Evolutionary conservation across 2,888 invertebrate species (phyloP), one percentile per base, ranked within the genome.

Genomic region (Oscheius sp.): DNA sequence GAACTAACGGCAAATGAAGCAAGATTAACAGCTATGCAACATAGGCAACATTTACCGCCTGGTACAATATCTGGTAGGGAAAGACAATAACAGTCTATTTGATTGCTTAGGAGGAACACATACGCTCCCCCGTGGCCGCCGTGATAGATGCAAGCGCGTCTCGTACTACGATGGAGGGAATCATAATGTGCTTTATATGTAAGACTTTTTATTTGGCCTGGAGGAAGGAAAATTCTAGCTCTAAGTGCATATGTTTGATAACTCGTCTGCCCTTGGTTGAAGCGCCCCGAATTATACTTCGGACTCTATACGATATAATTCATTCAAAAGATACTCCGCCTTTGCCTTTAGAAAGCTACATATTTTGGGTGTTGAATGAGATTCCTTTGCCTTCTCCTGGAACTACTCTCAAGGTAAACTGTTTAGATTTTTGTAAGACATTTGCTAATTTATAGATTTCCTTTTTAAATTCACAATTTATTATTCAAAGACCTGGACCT

Each of bases 341-440:
- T 53, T 82, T 89, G 53, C 87, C 94, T 81, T 90, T 96, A 68
- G 96, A 96, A 89, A 93, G 94, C 71, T 95, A 94, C 89, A 93
- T 97, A 10, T 96, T 94, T 89, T 96, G 96, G 89, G 90, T 96
- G 78, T 90, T 97, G 61, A 94, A 95, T 89, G 95, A 96, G 89
- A 80, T 96, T 69, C 92, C 92, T 85, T 90, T 95, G 81, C 96
- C 96, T 46, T 90, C 92, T 66, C 91, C 93, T 1, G 96, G 96
- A 15, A 92, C 93, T 87, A 94, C 94, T 73, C 90, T 96, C 84
- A 89, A 88, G 83, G 90, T 89, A 52, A 10, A 17, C 27, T 29
- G n/a, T 10, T 29, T 29, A 12, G 6, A 52, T 12, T 29, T n/a
- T n/a, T n/a, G n/a, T n/a, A n/a, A n/a, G 5, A 17, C 1, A 25